Base-by-base conservation (phyloP, 30 jellyfish, hydroid and myxozoan genomes). In the Rhopilema esculentum region DNA sequence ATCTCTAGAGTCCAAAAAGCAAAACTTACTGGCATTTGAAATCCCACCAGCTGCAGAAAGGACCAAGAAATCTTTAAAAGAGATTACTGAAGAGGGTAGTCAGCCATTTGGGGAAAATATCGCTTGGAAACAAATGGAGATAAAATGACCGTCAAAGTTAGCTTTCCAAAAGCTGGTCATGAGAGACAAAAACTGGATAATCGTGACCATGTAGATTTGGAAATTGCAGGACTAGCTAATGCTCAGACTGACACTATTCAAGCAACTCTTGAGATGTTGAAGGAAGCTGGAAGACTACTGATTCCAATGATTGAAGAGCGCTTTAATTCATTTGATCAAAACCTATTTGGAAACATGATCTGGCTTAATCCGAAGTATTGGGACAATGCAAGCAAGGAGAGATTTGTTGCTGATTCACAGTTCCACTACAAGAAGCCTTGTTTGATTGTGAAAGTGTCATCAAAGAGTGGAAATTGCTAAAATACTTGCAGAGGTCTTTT, bases 401-500 rank as follows among this genome's bases (percentile, higher is more conserved):
- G 32, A 27, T 21, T 27, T 64, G 75, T 64, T 16, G 75, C 32
- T 21, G 32, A 64, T 64, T 64, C 75, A 64, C 31, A 21, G 32
- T 64, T 64, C 75, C 75, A 64, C 75, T 64, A 64, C 75, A 64
- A 64, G 75, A 64, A 27, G 75, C 16, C 75, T 64, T 16, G 16
- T 64, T 64, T 2, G 75, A 64, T 27, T 64, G 75, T 64, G 12
- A 40, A 40, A 70, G 53, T 40, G 57, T 40, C 57, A 40, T 40
- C 57, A 40, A 40, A 65, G 84, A 81, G 33, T 81, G 83, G 84
- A 15, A 50, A 19, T 66, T 73, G 49, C 84, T 81, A 9, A 65
- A 40, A 12, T 40, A 40, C 57, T 40, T 40, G 57, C 12, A 40
- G 57, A 40, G 57, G 57, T 40, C 57, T 40, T 40, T 40, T 40